These are phyloP conservation scores for Ceyx cyanopectus DNA, from an alignment of 2,113 vertebrate species.

Conservation along the genomic window DNA sequence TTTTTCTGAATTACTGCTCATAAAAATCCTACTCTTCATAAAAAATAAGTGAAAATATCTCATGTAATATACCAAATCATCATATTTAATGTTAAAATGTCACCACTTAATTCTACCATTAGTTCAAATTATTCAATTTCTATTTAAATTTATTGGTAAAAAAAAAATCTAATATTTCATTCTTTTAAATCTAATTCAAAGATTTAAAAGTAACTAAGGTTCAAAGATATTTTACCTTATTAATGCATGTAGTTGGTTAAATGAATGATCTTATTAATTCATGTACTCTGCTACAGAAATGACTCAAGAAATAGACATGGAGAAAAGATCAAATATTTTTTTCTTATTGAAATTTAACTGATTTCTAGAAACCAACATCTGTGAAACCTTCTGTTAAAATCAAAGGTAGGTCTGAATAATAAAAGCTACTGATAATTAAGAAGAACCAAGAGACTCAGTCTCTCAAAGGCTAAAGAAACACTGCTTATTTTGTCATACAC, in stretches of 20 bases:
- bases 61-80: slow-evolving; percentile 79
- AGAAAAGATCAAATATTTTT: slow-evolving; percentile 48
- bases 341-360: slow-evolving; percentile 10
- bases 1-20: slow-evolving; percentile 74
- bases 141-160: slow-evolving; percentile 82
- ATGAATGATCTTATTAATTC: slow-evolving; percentile 61
- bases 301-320: slow-evolving; percentile 48
- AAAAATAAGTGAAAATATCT: slow-evolving; percentile 75
- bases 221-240: slow-evolving; percentile 71
- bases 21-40: slow-evolving; percentile 70
- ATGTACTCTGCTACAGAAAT: slow-evolving; percentile 48
- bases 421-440: slow-evolving; percentile 21
- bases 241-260: slow-evolving; percentile 50
- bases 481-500: background rate
- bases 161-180: slow-evolving; percentile 80
- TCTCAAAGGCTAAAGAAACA: background rate
- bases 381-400: background rate
- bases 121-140: slow-evolving; percentile 78
- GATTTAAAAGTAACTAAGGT: slow-evolving; percentile 67
- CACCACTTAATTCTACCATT: slow-evolving; percentile 79
- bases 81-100: slow-evolving; percentile 77
- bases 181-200: slow-evolving; percentile 74
- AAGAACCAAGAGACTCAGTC: background rate
- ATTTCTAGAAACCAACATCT: slow-evolving; percentile 38
- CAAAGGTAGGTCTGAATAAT: background rate